A percentile compares a stretch with the other conserved stretches of the same genome.
These are phyloP conservation scores for Meteorus sp. DNA, from an alignment of 1,140 invertebrate species.

Conservation along the genomic window DNA sequence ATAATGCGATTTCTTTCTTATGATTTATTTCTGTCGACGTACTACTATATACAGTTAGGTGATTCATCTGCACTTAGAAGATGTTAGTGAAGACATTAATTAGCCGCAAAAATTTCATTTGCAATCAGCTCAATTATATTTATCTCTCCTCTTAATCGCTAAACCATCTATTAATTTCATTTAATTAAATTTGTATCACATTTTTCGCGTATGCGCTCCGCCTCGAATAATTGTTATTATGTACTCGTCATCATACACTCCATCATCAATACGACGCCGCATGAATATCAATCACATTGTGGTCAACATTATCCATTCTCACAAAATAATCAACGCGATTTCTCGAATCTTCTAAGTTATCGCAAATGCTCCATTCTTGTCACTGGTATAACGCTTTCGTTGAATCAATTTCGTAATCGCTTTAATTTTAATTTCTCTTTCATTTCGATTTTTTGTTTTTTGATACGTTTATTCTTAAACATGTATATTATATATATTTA, in stretches of 20 bases:
- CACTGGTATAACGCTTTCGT: no score
- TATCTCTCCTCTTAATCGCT: conserved; percentile 43
- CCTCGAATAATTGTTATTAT: conserved; percentile 34
- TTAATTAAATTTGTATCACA: conserved; percentile 56
- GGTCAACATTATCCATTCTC: background rate
- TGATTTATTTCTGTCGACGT: conserved; percentile 28
- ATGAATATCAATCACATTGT: background rate
- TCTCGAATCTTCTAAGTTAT: no score
- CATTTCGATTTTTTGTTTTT: no score
- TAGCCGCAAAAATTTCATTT: conserved; percentile 47
- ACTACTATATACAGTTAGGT: conserved; percentile 56
- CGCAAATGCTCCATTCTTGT: no score
- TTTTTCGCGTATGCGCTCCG: conserved; percentile 51
- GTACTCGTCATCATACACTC: conserved; percentile 11
- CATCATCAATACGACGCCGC: no score
- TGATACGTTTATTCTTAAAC: no score
- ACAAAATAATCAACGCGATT: background rate
- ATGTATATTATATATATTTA: no score
- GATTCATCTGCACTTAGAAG: conserved; percentile 46
- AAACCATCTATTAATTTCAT: conserved; percentile 55
- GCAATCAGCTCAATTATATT: conserved; percentile 49
- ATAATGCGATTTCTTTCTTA: background rate
- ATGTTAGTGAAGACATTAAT: conserved; percentile 47
- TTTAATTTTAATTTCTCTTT: no score
- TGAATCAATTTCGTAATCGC: no score